A percentile compares a stretch with the other conserved stretches of the same genome.
Conservation (phyloP, 2,888 invertebrate genomes). For the Calliphora vomitoria region DNA sequence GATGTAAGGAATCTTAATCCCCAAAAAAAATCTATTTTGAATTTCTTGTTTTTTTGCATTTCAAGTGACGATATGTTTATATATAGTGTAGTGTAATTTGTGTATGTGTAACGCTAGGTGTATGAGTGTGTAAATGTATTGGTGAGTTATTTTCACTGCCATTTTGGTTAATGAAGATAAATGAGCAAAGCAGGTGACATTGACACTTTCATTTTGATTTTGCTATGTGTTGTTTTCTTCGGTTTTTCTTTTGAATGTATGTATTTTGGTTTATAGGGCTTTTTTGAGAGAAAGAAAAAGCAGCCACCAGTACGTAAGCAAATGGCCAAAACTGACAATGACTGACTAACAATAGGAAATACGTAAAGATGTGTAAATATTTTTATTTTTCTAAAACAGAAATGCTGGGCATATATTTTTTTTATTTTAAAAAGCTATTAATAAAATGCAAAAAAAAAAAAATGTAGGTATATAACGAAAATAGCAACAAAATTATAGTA, state of each 20-base stretch:
- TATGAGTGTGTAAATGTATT: neutral
- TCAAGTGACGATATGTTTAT: neutral
- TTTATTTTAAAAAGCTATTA: slow-evolving; percentile 6
- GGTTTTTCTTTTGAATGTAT: neutral
- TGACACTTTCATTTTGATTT: slow-evolving; percentile 64
- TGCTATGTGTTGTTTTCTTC: neutral
- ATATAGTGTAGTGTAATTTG: neutral
- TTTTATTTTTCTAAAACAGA: neutral
- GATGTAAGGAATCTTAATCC: too few relatives aligned
- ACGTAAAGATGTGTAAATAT: neutral
- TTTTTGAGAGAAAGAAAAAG: neutral
- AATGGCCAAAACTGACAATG: slow-evolving; percentile 23
- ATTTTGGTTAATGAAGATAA: slow-evolving; percentile 67
- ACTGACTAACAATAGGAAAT: slow-evolving; percentile 10
- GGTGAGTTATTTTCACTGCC: slow-evolving; percentile 56
- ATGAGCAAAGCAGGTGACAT: slow-evolving; percentile 69
- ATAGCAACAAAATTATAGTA: neutral
- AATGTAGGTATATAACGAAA: neutral
- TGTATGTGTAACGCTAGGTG: neutral
- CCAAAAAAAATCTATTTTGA: too few relatives aligned
- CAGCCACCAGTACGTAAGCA: neutral
- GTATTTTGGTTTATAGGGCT: slow-evolving; percentile 11
- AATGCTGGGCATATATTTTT: neutral
- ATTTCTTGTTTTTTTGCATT: too few relatives aligned
- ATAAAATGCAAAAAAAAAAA: slow-evolving; percentile 24